Evolutionary conservation across 2,797 vertebrate genomes (phyloP).

Genomic region (Danio aesculapii): DNA sequence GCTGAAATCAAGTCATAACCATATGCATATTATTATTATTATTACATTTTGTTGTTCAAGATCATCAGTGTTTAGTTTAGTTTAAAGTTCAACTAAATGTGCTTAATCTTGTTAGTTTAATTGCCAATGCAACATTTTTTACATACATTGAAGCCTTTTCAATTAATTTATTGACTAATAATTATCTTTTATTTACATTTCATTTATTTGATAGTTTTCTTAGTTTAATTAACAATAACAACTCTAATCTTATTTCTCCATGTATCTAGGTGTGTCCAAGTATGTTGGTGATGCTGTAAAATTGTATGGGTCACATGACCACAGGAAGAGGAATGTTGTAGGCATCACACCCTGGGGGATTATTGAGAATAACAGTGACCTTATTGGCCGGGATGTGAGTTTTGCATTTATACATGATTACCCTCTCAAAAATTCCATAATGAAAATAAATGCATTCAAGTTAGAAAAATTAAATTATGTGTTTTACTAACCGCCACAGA

Average conservation of each 20-base stretch:
- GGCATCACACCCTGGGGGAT: slow-evolving; percentile 94
- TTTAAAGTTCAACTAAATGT: no score
- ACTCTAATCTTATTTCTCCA: not conserved
- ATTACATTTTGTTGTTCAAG: not conserved
- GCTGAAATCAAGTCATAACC: no score
- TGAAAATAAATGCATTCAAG: not conserved
- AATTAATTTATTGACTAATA: not conserved
- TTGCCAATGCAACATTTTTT: not conserved
- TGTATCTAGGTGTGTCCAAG: slow-evolving; percentile 87
- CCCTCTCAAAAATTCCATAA: no score
- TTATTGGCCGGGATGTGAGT: slow-evolving; percentile 94
- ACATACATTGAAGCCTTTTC: no score
- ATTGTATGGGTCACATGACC: slow-evolving; percentile 82
- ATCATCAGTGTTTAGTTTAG: no score
- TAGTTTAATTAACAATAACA: not conserved
- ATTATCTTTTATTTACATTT: not conserved
- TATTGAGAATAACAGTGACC: slow-evolving; percentile 92
- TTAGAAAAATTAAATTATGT: not conserved
- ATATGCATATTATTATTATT: no score
- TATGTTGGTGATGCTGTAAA: slow-evolving; percentile 94
- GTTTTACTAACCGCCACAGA: not conserved
- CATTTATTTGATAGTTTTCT: no score
- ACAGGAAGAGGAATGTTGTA: slow-evolving; percentile 90
- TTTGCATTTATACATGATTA: not conserved
- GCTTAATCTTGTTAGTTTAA: not conserved